A percentile compares a stretch with the other conserved stretches of the same genome.
phyloP scores from a whole-genome alignment of 2,797 vertebrate species.

The Helicolenus hilgendorfi region DNA sequence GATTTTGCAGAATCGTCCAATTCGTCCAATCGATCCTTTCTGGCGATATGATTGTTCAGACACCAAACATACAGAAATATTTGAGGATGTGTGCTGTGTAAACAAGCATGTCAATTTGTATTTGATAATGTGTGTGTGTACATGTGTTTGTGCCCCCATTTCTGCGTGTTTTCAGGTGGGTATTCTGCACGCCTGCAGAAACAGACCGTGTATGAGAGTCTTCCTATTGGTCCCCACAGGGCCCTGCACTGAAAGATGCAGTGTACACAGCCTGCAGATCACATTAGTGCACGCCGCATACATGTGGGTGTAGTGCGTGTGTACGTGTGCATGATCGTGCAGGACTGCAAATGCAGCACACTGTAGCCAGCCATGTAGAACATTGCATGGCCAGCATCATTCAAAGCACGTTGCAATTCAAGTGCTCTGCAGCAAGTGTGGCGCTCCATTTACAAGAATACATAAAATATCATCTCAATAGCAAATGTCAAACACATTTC shows the following conservation, averaged over 20 bases:
- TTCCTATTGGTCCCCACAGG: slow-evolving; percentile 29
- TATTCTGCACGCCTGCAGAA: slow-evolving; percentile 15
- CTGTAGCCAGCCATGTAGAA: slow-evolving; percentile 67
- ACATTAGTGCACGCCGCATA: slow-evolving; percentile 49
- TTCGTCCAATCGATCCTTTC: not conserved
- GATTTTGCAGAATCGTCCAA: not conserved
- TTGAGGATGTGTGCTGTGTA: not conserved
- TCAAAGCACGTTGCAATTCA: slow-evolving; percentile 39
- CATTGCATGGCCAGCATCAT: slow-evolving; percentile 62
- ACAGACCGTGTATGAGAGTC: not conserved
- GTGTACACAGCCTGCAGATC: slow-evolving; percentile 47
- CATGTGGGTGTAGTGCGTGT: slow-evolving; percentile 2
- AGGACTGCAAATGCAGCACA: slow-evolving; percentile 74
- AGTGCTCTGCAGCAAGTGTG: slow-evolving; percentile 26
- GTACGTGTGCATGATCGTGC: slow-evolving; percentile 22
- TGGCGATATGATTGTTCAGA: not conserved
- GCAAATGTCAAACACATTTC: slow-evolving; percentile 48
- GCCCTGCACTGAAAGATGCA: slow-evolving; percentile 37
- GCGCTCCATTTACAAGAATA: slow-evolving; percentile 43
- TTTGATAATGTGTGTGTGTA: not conserved
- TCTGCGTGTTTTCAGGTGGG: slow-evolving; percentile 25
- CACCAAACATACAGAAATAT: not conserved
- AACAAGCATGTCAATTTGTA: not conserved
- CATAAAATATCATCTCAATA: slow-evolving; percentile 21
- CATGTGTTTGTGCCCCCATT: not conserved